Percentiles rank a stretch among this genome's conserved stretches.
Conservation (phyloP, 2,113 vertebrate genomes). For the Silurus asotus region DNA sequence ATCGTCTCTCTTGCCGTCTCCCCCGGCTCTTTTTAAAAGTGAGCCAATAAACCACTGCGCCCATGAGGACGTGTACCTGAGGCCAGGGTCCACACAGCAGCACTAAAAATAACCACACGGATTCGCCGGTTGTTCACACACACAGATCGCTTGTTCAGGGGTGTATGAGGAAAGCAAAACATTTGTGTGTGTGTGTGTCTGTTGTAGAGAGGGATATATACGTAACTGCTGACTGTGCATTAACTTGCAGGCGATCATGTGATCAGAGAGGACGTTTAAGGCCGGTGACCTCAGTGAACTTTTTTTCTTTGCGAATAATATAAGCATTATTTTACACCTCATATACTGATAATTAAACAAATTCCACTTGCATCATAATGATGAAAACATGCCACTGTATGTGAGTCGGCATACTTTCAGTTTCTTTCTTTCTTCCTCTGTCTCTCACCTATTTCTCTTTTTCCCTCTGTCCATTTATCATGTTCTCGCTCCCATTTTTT, state of each 20-base stretch:
- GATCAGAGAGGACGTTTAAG: constrained; percentile 37
- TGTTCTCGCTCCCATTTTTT: neutral
- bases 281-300: constrained; percentile 30
- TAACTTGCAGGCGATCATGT: constrained; percentile 23
- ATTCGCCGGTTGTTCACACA: constrained; percentile 46
- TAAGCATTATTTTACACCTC: constrained; percentile 59
- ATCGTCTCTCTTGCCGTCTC: constrained; percentile 84
- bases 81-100: constrained; percentile 84
- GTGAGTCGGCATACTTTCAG: constrained; percentile 52
- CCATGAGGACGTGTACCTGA: constrained; percentile 89
- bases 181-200: neutral
- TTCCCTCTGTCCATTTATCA: neutral
- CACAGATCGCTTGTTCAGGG: constrained; percentile 32
- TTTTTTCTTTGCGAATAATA: constrained; percentile 39
- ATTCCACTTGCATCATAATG: constrained; percentile 56
- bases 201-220: neutral
- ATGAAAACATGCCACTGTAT: constrained; percentile 68
- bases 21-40: constrained; percentile 93
- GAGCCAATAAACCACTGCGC: constrained; percentile 92
- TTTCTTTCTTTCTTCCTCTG: neutral
- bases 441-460: neutral
- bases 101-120: constrained; percentile 66
- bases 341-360: constrained; percentile 50
- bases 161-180: constrained; percentile 7
- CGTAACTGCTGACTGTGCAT: constrained; percentile 30